Conservation (phyloP, 2,888 invertebrate species). For the Margaritifera margaritifera region DNA sequence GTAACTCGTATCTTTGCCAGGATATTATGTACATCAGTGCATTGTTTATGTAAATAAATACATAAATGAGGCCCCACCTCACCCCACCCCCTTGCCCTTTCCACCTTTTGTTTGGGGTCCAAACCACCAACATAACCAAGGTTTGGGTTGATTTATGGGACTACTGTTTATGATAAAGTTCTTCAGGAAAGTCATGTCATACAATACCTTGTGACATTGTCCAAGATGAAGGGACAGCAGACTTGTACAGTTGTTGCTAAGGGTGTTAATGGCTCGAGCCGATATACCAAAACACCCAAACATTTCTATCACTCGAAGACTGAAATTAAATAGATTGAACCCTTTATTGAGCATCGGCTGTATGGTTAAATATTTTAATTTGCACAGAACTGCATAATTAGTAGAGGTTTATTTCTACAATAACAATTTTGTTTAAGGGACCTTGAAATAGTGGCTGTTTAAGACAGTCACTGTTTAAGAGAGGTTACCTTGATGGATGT, state of each 20-base stretch:
- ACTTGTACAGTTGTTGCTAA: conserved; percentile 60
- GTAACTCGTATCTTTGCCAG: too few relatives aligned
- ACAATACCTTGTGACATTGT: conserved; percentile 68
- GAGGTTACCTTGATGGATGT: too few relatives aligned
- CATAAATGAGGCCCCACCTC: too few relatives aligned
- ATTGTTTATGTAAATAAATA: too few relatives aligned
- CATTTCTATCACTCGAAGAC: conserved; percentile 66
- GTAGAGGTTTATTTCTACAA: not conserved
- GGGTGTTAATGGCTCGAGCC: conserved; percentile 51
- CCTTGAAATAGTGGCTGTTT: too few relatives aligned
- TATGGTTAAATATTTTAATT: not conserved
- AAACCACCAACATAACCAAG: too few relatives aligned
- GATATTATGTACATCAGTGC: too few relatives aligned
- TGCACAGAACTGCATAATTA: conserved; percentile 1
- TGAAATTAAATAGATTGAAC: conserved; percentile 20
- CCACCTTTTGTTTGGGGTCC: too few relatives aligned
- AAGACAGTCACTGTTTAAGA: too few relatives aligned
- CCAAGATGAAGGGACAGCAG: conserved; percentile 64
- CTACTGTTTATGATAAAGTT: not conserved
- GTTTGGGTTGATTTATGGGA: too few relatives aligned
- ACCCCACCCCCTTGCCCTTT: too few relatives aligned
- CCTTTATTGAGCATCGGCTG: not conserved
- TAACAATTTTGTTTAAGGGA: too few relatives aligned
- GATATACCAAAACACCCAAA: conserved; percentile 70
- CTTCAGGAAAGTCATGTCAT: not conserved